These are phyloP conservation scores for Teleogryllus occipitalis DNA, from an alignment of 1,140 invertebrate genomes.

Conservation along the genomic window DNA sequence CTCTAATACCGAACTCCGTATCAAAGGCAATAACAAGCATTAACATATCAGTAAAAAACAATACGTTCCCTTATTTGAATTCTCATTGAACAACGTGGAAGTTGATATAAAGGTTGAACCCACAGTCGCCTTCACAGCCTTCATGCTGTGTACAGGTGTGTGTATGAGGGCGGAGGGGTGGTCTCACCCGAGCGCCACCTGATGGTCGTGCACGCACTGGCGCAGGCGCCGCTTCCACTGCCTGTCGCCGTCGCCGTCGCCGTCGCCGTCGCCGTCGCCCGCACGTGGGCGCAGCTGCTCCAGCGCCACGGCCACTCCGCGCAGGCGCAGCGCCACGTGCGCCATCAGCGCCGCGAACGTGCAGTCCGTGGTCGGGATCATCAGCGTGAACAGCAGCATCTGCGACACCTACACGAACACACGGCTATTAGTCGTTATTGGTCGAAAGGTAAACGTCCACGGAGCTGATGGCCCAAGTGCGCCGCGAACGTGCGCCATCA, in stretches of 20 bases:
- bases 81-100: neutral
- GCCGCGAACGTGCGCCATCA: neutral
- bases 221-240: neutral
- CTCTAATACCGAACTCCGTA: too few species aligned
- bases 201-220: neutral
- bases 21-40: too few species aligned
- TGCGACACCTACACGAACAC: neutral
- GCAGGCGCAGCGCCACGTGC: neutral
- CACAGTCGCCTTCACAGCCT: too few species aligned
- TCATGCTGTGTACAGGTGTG: too few species aligned
- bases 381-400: neutral
- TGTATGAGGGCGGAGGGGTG: too few species aligned
- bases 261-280: neutral
- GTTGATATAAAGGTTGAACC: neutral
- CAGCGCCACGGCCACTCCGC: neutral
- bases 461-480: too few species aligned
- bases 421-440: too few species aligned
- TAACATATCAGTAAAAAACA: too few species aligned
- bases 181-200: neutral
- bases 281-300: neutral
- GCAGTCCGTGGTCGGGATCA: neutral
- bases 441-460: too few species aligned
- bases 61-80: neutral
- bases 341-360: neutral
- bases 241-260: too few species aligned